A percentile compares a stretch with the other conserved stretches of the same genome.
Evolutionary conservation across 1,140 invertebrate species (phyloP).

Genomic region (Cardiocondyla obscurior): DNA sequence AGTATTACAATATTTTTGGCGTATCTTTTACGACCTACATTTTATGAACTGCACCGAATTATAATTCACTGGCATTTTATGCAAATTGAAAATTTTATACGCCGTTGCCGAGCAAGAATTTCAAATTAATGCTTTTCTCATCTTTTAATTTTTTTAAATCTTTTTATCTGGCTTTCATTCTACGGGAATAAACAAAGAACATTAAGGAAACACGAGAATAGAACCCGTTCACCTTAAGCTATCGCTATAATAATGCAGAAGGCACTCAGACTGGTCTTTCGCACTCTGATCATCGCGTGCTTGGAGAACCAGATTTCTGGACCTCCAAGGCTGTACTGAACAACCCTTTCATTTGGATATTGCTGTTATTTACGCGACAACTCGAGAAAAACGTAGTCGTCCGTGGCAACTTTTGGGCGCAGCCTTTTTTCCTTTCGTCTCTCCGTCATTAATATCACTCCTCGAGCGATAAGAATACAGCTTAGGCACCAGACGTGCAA

Average conservation of each 20-base stretch:
- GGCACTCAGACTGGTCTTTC: conserved; percentile 23
- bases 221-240: conserved; percentile 12
- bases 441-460: background rate
- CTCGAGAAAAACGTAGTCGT: background rate
- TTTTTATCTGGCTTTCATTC: background rate
- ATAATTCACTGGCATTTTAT: background rate
- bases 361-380: conserved; percentile 9
- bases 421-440: background rate
- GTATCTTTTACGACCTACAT: background rate
- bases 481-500: background rate
- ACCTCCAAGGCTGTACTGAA: conserved; percentile 25
- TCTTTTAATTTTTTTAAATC: background rate
- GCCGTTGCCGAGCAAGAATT: background rate
- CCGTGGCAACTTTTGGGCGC: background rate
- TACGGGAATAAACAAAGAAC: background rate
- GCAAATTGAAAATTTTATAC: background rate
- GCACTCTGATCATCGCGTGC: conserved; percentile 11
- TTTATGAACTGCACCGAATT: background rate
- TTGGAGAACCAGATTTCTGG: conserved; percentile 68
- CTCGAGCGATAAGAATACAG: background rate
- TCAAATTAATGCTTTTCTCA: background rate
- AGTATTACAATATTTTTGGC: background rate
- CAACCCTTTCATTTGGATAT: background rate
- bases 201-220: background rate
- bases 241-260: conserved; percentile 19